A percentile compares a stretch with the other conserved stretches of the same genome.
These are phyloP conservation scores for Encarsia formosa DNA, from an alignment of 2,888 invertebrate species.

Conservation along the genomic window DNA sequence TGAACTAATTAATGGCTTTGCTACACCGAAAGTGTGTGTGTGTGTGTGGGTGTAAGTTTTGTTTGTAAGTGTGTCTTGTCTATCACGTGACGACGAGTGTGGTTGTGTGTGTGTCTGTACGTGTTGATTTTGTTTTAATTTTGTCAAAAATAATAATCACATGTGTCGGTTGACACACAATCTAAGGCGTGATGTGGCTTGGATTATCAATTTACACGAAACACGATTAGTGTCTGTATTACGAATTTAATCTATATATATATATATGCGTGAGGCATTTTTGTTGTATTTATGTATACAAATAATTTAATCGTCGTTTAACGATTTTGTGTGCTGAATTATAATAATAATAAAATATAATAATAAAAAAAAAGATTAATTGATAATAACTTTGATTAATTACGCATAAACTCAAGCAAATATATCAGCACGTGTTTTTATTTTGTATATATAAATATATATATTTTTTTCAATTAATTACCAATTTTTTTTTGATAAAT, in stretches of 20 bases:
- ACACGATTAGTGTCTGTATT: conserved; percentile 12
- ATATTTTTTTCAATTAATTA: conserved; percentile 5
- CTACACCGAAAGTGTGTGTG: conserved; percentile 6
- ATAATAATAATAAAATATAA: too few relatives aligned
- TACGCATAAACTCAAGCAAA: conserved; percentile 37
- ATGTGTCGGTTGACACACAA: background rate
- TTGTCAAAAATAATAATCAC: background rate
- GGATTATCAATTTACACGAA: conserved; percentile 8
- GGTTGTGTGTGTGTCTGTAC: background rate
- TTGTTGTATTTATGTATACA: conserved; percentile 5
- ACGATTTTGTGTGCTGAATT: conserved; percentile 27
- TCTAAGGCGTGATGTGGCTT: conserved; percentile 11
- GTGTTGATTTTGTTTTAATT: background rate
- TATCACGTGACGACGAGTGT: background rate
- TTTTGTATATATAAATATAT: conserved; percentile 8
- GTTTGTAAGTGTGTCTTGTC: background rate
- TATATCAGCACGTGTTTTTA: conserved; percentile 41
- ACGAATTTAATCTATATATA: too few relatives aligned
- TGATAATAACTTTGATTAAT: too few relatives aligned
- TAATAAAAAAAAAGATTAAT: too few relatives aligned
- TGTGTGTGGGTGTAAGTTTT: conserved; percentile 3
- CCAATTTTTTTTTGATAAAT: too few relatives aligned
- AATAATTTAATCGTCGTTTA: conserved; percentile 3
- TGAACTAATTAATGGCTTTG: conserved; percentile 11
- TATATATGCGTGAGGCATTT: conserved; percentile 13